phyloP scores from a whole-genome alignment of 2,888 invertebrate species.

The Trichogramma dendrolimi region DNA sequence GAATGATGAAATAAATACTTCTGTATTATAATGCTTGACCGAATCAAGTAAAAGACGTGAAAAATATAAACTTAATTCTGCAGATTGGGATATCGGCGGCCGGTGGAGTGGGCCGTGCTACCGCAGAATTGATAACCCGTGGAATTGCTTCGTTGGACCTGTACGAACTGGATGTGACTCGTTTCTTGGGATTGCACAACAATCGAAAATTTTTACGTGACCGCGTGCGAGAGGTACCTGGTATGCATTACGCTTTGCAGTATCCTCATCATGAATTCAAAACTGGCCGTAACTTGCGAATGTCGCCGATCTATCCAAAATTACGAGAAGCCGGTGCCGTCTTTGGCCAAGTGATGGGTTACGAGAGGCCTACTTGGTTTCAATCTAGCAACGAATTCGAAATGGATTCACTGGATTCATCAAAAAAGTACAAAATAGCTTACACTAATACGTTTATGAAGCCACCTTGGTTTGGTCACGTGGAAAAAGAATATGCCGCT shows the following conservation, averaged over 20 bases:
- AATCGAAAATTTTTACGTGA: constrained; percentile 89
- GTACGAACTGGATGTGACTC: constrained; percentile 82
- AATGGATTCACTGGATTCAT: constrained; percentile 51
- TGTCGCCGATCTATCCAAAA: constrained; percentile 92
- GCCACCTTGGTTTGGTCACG: constrained; percentile 88
- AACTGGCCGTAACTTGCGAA: constrained; percentile 82
- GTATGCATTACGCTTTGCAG: constrained; percentile 75
- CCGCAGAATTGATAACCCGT: constrained; percentile 81
- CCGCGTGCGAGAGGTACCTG: constrained; percentile 87
- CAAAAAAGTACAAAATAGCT: constrained; percentile 65
- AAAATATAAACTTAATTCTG: neutral
- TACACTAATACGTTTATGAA: constrained; percentile 83
- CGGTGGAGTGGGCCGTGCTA: constrained; percentile 88
- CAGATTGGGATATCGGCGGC: constrained; percentile 87
- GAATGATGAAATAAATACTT: constrained; percentile 4
- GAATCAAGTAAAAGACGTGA: neutral
- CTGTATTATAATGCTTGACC: constrained; percentile 4
- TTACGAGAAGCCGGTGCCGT: constrained; percentile 87
- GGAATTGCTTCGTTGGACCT: constrained; percentile 78
- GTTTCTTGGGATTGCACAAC: constrained; percentile 90
- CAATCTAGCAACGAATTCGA: constrained; percentile 56
- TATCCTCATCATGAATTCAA: constrained; percentile 84
- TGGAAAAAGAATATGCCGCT: constrained; percentile 84
- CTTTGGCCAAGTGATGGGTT: constrained; percentile 97
- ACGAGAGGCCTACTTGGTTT: constrained; percentile 92